Conservation (phyloP, 2,113 vertebrate genomes). For the Rhineura floridana region DNA sequence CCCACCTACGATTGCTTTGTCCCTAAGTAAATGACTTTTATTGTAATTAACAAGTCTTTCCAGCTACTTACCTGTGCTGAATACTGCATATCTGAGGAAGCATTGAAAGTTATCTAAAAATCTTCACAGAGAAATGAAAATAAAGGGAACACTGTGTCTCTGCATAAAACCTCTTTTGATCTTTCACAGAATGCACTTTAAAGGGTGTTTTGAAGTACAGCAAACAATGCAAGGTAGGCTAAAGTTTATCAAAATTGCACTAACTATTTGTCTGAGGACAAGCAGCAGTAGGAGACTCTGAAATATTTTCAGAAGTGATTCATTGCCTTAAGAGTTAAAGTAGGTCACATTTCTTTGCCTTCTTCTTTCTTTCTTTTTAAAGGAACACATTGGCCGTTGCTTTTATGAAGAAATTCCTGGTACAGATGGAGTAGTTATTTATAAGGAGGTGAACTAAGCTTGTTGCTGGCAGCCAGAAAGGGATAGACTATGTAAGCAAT, state of each 20-base stretch:
- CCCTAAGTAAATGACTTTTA: neutral
- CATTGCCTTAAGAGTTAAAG: constrained; percentile 49
- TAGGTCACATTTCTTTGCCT: constrained; percentile 5
- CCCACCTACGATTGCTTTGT: no score
- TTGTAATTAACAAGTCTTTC: neutral
- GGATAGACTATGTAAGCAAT: constrained; percentile 41
- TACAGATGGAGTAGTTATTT: constrained; percentile 24
- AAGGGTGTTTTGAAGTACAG: neutral
- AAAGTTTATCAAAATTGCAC: constrained; percentile 25
- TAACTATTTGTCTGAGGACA: constrained; percentile 17
- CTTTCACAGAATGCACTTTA: constrained; percentile 26
- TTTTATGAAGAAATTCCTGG: constrained; percentile 55
- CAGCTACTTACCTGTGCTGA: neutral
- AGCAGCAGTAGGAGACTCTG: neutral
- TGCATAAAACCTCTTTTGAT: constrained; percentile 31
- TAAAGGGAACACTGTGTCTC: neutral
- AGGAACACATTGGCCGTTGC: neutral
- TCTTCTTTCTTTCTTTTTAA: neutral
- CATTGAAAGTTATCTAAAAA: neutral
- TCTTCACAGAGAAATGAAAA: neutral
- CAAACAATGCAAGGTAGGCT: neutral
- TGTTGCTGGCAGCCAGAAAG: constrained; percentile 39
- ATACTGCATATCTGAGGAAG: neutral
- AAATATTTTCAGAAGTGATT: constrained; percentile 38
- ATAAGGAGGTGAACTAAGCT: constrained; percentile 40